Base-by-base conservation (phyloP, 2,888 invertebrate species). In the Drosophila imparisetae region DNA sequence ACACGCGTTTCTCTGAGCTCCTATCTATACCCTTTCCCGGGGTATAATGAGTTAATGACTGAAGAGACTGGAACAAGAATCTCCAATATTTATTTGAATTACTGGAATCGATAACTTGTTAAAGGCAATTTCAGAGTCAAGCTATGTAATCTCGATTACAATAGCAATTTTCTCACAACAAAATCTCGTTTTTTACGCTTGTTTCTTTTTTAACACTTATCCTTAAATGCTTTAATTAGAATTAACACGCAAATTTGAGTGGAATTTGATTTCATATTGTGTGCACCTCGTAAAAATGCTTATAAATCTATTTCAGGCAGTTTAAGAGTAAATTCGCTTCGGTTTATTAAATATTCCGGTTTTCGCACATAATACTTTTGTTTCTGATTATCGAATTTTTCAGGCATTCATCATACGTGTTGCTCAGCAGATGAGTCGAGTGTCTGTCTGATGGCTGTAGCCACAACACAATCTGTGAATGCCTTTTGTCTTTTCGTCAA, bases 401-500 rank as follows among this genome's bases (percentile, higher is more conserved):
- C 21, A 66, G 67, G 82, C 85, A 85, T 85, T 85, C 80, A 86
- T 86, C 87, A 85, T 78, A 62, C 57, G 69, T 53, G 36, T 59
- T 27, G 66, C 50, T 29, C 59, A n/a, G 18, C 29, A 58, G 67
- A 50, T 62, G 66, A 66, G 59, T n/a, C 34, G 58, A 66, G 58
- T 34, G 40, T 32, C 50, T 52, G 29, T 4, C 27, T 2, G 55
- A 11, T 55, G 40, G 15, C 24, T 54, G 10, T 13, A 48, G 30
- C 15, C 30, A 32, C 50, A 54, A 49, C 29, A 40, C 64, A 76
- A 64, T 67, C 11, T 50, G 42, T 68, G 72, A 80, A 78, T 78
- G 71, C 69, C 67, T 69, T 79, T 86, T 84, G 84, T 84, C 75
- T 81, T 71, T 83, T 83, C 80, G 81, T 81, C 86, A 86, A 83